Evolutionary conservation across 2,888 invertebrate genomes (phyloP).

Genomic region (Drosophila dives): DNA sequence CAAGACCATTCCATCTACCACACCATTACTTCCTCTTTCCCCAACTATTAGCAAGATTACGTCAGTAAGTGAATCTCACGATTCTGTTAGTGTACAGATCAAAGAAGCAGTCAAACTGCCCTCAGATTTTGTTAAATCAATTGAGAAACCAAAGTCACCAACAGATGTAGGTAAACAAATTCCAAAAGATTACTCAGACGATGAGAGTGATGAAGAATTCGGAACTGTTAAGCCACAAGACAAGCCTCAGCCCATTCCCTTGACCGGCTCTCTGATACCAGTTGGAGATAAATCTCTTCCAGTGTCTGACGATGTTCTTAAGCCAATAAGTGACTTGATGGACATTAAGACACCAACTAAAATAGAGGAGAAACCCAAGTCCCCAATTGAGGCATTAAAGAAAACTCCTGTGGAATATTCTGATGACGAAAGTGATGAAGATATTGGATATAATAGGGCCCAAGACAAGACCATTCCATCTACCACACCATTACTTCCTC

Average conservation of each 20-base stretch:
- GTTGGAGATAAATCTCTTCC: slow-evolving; percentile 14
- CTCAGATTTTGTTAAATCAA: background rate
- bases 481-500: background rate
- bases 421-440: background rate
- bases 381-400: background rate
- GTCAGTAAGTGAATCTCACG: background rate
- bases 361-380: slow-evolving; percentile 8
- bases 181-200: background rate
- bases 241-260: slow-evolving; percentile 3
- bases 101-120: background rate
- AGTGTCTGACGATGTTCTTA: slow-evolving; percentile 10
- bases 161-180: background rate
- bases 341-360: slow-evolving; percentile 8
- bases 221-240: slow-evolving; percentile 5
- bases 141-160: background rate
- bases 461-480: background rate
- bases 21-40: background rate
- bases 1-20: background rate
- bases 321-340: background rate
- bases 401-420: background rate
- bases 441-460: background rate
- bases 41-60: background rate
- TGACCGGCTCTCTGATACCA: background rate
- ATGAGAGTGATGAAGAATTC: background rate
- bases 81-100: background rate